Evolutionary conservation across 2,113 vertebrate species (phyloP), one percentile per base, ranked within the genome.

Genomic region (Ageneiosus marmoratus): DNA sequence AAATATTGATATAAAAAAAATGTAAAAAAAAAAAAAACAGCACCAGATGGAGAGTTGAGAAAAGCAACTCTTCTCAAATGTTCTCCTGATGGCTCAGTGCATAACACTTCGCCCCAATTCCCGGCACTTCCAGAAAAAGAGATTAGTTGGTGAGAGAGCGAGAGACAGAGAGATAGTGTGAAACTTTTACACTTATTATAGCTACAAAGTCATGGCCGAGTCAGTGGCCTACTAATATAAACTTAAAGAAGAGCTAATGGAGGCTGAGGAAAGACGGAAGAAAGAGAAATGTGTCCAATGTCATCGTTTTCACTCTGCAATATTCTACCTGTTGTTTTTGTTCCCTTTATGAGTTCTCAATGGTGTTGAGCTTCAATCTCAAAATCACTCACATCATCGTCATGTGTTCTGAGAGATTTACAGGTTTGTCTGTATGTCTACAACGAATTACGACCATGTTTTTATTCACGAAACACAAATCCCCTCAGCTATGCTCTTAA

Each of bases 1-100:
- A 6, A 44, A 70, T 1, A 62, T 1, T 2, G 44, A n/a, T n/a
- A n/a, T 3, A 41, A 5, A 5, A 72, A 72, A 46, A 27, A 48
- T 32, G 58, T 10, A 50, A 16, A 12, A 46, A 32, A 56, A 37
- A 67, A 11, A 62, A 60, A 27, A 58, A 73, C 81, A 79, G 46
- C 79, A 80, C 79, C 79, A 80, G 79, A 80, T 80, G 79, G 65
- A 80, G 50, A 80, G 48, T 18, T 69, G 79, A 53, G 79, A 80
- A 70, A 80, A 80, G 73, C 24, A 80, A 80, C 63, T 55, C 79
- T 70, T 34, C 29, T 80, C 50, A 69, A 80, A 69, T 46, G 44
- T 69, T 37, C 46, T 41, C 78, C 76, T 50, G 48, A 84, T 81
- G 46, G 82, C 22, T 76, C 15, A 2, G 6, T 27, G 15, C 27